Conservation (phyloP, 2,888 invertebrate genomes). For the Ligdia adustata region DNA sequence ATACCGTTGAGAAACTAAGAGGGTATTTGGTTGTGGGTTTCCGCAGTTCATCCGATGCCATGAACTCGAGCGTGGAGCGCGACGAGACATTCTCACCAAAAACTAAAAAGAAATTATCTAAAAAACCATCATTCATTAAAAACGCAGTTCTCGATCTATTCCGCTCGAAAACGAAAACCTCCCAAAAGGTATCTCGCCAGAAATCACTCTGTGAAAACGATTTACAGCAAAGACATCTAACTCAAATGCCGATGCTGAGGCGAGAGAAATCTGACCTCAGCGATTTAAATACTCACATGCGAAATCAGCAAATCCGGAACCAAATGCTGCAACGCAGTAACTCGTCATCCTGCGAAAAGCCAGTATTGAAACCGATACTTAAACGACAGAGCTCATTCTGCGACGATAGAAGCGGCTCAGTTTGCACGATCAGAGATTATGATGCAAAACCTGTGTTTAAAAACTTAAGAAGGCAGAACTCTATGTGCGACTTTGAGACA, state of each 20-base stretch:
- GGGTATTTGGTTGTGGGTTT: conserved; percentile 82
- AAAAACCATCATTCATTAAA: conserved; percentile 83
- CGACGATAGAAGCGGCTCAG: conserved; percentile 74
- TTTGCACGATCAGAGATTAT: conserved; percentile 75
- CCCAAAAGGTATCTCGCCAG: conserved; percentile 78
- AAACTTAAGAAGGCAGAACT: conserved; percentile 73
- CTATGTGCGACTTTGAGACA: conserved; percentile 81
- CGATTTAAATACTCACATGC: conserved; percentile 72
- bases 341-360: conserved; percentile 79
- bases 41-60: conserved; percentile 80
- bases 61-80: conserved; percentile 80
- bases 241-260: conserved; percentile 65
- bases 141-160: conserved; percentile 81
- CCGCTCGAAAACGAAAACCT: conserved; percentile 79
- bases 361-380: conserved; percentile 73
- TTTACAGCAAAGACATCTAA: conserved; percentile 69
- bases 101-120: conserved; percentile 83
- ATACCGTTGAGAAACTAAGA: conserved; percentile 79
- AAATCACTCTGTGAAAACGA: conserved; percentile 80
- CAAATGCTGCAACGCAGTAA: conserved; percentile 80
- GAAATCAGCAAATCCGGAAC: conserved; percentile 72
- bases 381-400: conserved; percentile 81
- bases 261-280: conserved; percentile 78
- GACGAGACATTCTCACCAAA: conserved; percentile 81
- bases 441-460: conserved; percentile 72